Base-by-base conservation (phyloP, 2,113 vertebrate species). In the Spermophilus dauricus region DNA sequence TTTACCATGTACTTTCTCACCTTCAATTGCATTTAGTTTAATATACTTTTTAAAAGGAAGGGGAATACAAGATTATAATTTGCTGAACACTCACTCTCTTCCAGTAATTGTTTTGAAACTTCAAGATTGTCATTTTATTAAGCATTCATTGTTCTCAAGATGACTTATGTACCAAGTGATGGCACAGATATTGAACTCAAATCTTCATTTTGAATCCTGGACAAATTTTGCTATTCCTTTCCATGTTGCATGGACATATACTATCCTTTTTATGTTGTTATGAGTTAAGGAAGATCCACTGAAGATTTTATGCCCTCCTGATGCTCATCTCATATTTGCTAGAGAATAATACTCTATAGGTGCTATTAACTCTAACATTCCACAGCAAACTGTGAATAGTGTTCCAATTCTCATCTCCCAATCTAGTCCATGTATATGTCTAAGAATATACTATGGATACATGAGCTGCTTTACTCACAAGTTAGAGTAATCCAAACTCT, bases 11-110 rank as follows among this genome's bases (percentile, higher is more conserved):
- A 30, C 17, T 28, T 83, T 94, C 45, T 45, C 42, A 94, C 18
- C 16, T 58, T 91, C 51, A 87, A 51, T 65, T 95, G 42, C 22
- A 65, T 77, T 94, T 87, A 78, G 24, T 37, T 94, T 11, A 91
- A 72, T 89, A 72, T 89, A 84, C 0, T 61, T 87, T 61, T 53
- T 85, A 8, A 30, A 94, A 51, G 16, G 4, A 86, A 56, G 5
- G 5, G 9, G 17, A 92, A 94, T 61, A 45, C 3, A 42, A 86
- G 61, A 67, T 53, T 53, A 73, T 80, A 48, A 86, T 56, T 39
- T 75, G 67, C 24, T 81, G 13, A 89, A 39, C 58, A 86, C 22
- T n/a, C 18, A 93, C 22, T 78, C 10, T 67, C 81, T 56, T 75
- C 20, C 56, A 69, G 9, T 39, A 51, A 88, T 63, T 75, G 4